Evolutionary conservation across 2,888 invertebrate species (phyloP).

Genomic region (Epinotia ramella): DNA sequence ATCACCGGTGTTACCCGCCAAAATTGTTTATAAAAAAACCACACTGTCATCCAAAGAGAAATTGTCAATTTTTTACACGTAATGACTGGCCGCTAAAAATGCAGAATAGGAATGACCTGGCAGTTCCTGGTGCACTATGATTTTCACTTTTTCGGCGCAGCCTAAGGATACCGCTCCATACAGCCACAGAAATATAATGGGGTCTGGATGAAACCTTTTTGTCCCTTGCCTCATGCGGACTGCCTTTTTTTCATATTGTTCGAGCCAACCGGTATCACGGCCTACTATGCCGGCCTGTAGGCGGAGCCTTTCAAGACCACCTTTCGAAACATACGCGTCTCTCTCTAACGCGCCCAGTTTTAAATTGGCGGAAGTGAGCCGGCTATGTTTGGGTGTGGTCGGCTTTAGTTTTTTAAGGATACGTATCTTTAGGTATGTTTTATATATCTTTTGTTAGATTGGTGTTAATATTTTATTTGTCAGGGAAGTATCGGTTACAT

Average conservation of each 20-base stretch:
- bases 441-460: slow-evolving; percentile 37
- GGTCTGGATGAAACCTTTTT: slow-evolving; percentile 71
- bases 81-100: slow-evolving; percentile 61
- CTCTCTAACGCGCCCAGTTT: slow-evolving; percentile 49
- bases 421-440: slow-evolving; percentile 49
- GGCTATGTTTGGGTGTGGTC: slow-evolving; percentile 55
- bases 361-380: slow-evolving; percentile 50
- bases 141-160: slow-evolving; percentile 63
- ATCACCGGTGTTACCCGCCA: slow-evolving; percentile 48
- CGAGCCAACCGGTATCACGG: slow-evolving; percentile 68
- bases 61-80: slow-evolving; percentile 58
- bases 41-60: slow-evolving; percentile 64
- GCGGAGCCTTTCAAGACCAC: slow-evolving; percentile 58
- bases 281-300: slow-evolving; percentile 64
- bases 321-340: slow-evolving; percentile 51
- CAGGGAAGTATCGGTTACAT: slow-evolving; percentile 19
- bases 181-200: slow-evolving; percentile 67
- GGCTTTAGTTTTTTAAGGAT: slow-evolving; percentile 57
- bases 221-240: slow-evolving; percentile 70
- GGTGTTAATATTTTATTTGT: slow-evolving; percentile 36
- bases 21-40: slow-evolving; percentile 50
- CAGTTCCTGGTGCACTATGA: slow-evolving; percentile 64
- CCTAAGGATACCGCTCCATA: slow-evolving; percentile 71
- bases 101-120: slow-evolving; percentile 63
- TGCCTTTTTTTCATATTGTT: slow-evolving; percentile 73